Percentiles rank a stretch among this genome's conserved stretches.
Evolutionary conservation across 2,797 vertebrate species (phyloP).

Genomic region (Amblyopsis hoosieri): DNA sequence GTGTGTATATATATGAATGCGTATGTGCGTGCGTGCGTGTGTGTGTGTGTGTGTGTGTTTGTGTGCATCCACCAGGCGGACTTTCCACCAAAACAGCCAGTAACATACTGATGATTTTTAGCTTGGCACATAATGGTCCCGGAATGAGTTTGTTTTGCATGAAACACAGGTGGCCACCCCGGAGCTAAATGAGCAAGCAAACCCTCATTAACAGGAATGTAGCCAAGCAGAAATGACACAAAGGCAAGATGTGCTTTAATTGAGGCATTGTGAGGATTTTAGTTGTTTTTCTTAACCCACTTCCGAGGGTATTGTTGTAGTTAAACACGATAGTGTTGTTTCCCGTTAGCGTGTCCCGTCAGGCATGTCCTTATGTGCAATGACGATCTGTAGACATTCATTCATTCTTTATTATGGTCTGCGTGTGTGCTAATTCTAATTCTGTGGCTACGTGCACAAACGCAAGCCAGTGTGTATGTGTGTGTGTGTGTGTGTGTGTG

Average conservation of each 20-base stretch:
- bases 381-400: too few relatives aligned
- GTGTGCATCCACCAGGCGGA: slow-evolving; percentile 10
- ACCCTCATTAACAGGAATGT: slow-evolving; percentile 50
- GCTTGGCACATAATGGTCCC: slow-evolving; percentile 24
- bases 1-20: neutral
- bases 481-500: slow-evolving; percentile 11
- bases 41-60: slow-evolving; percentile 2
- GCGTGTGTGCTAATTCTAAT: slow-evolving; percentile 1
- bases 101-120: slow-evolving; percentile 44
- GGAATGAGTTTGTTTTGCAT: slow-evolving; percentile 45
- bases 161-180: slow-evolving; percentile 63
- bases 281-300: neutral
- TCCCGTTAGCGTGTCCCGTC: too few relatives aligned
- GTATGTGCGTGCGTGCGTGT: too few relatives aligned
- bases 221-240: slow-evolving; percentile 34
- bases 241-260: slow-evolving; percentile 8
- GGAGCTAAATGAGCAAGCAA: slow-evolving; percentile 50
- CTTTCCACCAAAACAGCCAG: slow-evolving; percentile 23
- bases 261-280: slow-evolving; percentile 11
- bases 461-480: slow-evolving; percentile 2
- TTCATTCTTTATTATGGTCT: neutral
- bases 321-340: too few relatives aligned
- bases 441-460: neutral
- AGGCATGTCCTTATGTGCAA: too few relatives aligned
- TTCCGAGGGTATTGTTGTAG: neutral